Percentiles rank a stretch among this genome's conserved stretches.
Conservation (phyloP, 2,797 vertebrate genomes). For the Sus cebifrons region DNA sequence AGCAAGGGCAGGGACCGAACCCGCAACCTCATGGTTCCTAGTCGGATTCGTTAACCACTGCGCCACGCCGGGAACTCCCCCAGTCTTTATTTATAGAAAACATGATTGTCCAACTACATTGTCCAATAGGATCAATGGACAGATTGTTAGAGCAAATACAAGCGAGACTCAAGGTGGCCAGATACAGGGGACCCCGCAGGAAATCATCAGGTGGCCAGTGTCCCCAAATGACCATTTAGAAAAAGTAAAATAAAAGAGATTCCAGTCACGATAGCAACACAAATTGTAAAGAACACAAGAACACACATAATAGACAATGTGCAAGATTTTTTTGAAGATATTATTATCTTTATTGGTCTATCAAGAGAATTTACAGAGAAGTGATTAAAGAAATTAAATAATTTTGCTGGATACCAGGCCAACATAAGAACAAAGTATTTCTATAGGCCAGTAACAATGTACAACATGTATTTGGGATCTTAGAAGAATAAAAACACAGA, state of each 20-base stretch:
- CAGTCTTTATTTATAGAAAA: not conserved
- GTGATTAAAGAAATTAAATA: conserved; percentile 34
- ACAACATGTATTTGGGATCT: not conserved
- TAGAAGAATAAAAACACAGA: conserved; percentile 40
- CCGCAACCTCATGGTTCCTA: too few species aligned
- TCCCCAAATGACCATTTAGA: not conserved
- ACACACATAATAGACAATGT: not conserved
- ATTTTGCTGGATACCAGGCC: conserved; percentile 44
- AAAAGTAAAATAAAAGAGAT: not conserved
- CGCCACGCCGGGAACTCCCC: too few species aligned
- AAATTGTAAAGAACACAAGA: not conserved
- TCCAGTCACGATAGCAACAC: not conserved
- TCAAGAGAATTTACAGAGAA: not conserved
- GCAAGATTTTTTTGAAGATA: conserved; percentile 12
- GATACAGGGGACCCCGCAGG: not conserved
- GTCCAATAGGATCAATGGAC: not conserved
- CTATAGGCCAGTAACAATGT: conserved; percentile 33
- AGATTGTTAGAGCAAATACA: not conserved
- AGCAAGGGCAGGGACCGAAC: too few species aligned
- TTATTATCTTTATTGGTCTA: conserved; percentile 42
- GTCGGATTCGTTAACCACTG: too few species aligned
- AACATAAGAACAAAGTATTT: conserved; percentile 64
- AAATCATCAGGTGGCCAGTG: not conserved
- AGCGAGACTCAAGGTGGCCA: not conserved
- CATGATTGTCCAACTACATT: not conserved